phyloP scores from a whole-genome alignment of 2,113 vertebrate species.

The Amphilophus citrinellus region DNA sequence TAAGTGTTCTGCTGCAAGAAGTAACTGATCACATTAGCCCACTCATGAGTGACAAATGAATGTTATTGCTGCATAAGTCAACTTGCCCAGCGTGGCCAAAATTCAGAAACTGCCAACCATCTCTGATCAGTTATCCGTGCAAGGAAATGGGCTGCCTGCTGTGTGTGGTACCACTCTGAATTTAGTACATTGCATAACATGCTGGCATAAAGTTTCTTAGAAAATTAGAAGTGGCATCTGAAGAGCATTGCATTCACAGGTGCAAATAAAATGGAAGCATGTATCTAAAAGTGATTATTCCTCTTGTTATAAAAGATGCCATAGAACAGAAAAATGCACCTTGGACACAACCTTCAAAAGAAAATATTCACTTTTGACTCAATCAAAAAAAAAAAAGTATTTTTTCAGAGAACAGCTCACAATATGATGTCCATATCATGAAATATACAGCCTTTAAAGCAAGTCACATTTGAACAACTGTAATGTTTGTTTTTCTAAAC shows the following conservation, averaged over 20 bases:
- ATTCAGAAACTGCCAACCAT: background rate
- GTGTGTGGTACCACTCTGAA: constrained; percentile 4
- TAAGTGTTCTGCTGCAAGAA: background rate
- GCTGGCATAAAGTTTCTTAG: background rate
- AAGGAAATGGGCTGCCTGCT: constrained; percentile 4
- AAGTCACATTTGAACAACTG: background rate
- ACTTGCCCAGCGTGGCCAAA: background rate
- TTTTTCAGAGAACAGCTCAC: background rate
- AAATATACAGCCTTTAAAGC: background rate
- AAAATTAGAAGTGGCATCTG: background rate
- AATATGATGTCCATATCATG: background rate
- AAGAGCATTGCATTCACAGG: background rate
- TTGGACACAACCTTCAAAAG: constrained; percentile 5
- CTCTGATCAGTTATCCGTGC: constrained; percentile 5
- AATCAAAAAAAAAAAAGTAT: too few relatives aligned
- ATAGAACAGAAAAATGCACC: background rate
- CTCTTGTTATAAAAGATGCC: background rate
- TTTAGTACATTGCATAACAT: background rate
- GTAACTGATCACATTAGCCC: background rate
- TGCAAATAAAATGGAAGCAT: background rate
- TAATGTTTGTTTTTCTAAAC: background rate
- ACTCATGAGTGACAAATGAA: constrained; percentile 1
- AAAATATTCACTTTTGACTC: background rate
- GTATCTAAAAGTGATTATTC: background rate
- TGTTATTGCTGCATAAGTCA: background rate